phyloP scores from a whole-genome alignment of 2,113 vertebrate genomes.

The Petaurus breviceps region DNA sequence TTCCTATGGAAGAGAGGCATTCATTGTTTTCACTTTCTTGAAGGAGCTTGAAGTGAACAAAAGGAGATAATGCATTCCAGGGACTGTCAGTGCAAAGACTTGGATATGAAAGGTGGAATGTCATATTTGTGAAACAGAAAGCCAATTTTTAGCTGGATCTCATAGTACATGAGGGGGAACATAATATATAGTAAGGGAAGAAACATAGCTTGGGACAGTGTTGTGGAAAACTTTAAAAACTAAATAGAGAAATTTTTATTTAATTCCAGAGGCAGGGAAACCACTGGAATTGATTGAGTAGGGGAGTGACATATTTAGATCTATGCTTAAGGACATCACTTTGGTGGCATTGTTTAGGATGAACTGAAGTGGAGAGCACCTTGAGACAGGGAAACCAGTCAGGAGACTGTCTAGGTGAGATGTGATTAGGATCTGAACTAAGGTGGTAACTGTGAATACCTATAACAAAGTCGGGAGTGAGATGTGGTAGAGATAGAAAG shows the following conservation, averaged over 20 bases:
- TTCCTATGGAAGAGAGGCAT: neutral
- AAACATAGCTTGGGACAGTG: neutral
- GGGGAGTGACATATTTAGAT: neutral
- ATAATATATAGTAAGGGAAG: no score
- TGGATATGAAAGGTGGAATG: no score
- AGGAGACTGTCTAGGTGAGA: neutral
- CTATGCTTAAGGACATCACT: neutral
- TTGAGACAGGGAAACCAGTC: neutral
- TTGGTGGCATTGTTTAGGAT: neutral
- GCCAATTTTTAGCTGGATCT: neutral
- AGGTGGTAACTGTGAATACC: neutral
- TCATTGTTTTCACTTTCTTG: neutral
- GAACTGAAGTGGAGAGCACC: no score
- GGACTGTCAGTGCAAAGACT: neutral
- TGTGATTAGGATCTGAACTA: neutral
- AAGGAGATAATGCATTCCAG: neutral
- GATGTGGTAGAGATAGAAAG: neutral
- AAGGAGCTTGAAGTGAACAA: neutral
- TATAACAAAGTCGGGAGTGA: neutral
- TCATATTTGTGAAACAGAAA: neutral
- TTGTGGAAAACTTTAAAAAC: neutral
- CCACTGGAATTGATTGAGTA: neutral
- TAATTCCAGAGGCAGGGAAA: neutral
- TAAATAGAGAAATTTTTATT: neutral
- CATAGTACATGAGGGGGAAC: no score